Evolutionary conservation across 2,113 vertebrate genomes (phyloP), one percentile per base, ranked within the genome.

Genomic region (Scopus umbretta): DNA sequence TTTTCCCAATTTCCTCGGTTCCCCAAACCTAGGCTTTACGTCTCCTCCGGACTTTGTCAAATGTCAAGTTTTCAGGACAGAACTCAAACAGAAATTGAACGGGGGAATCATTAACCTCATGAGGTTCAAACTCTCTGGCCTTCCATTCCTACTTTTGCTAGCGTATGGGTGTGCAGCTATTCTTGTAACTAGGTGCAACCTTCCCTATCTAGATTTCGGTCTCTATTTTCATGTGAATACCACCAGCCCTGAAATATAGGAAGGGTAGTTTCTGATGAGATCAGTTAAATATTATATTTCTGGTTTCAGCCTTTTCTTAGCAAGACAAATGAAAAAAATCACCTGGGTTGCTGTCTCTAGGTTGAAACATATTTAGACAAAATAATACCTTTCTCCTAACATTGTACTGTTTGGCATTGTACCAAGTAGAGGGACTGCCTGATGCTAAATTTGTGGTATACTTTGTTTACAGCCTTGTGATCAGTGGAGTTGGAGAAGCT

Each of bases 401-500:
- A 67, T 43, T 82, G 40, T 52, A 67, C 56, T 70, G 26, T 53
- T 78, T 66, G 82, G 38, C 32, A 16, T 20, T 72, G 38, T 78
- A 34, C 78, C 65, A 73, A 76, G 55, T 21, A 40, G 50, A 55
- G 22, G 16, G 55, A 53, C 52, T 84, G 67, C 56, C 42, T 84
- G 74, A 50, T 81, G 63, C 80, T 97, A 61, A 94, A 25, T 85
- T 90, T 88, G 93, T 94, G 65, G 38, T 80, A 10, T 95, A 29
- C 47, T 96, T 91, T 96, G 58, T 94, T 98, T 95, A 34, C 98
- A 99, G 99, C 95, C 97, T 99, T 92, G 90, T 99, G 78, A 61
- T 98, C 11, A 97, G 99, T 62, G 98, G 97, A 23, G 90, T 98
- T 42, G 99, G 98, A 73, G 99, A 99, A 96, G 98, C 98, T 49